A percentile compares a stretch with the other conserved stretches of the same genome.
phyloP scores from a whole-genome alignment of 2,797 vertebrate genomes.

The Diplodus sargus region DNA sequence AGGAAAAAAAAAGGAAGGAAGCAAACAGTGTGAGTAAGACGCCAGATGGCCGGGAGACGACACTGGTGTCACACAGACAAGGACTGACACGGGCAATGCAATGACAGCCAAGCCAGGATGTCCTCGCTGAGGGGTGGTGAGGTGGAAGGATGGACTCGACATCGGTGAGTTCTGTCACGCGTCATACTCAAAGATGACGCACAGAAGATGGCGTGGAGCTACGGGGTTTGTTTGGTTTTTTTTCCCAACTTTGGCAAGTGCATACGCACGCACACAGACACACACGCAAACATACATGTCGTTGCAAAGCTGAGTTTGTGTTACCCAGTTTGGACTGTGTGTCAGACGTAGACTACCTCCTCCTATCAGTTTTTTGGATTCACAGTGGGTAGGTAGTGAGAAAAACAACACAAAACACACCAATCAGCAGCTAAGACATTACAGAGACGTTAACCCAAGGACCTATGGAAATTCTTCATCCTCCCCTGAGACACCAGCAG shows the following conservation, averaged over 20 bases:
- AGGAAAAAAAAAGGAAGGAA: slow-evolving; percentile 43
- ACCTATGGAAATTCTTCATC: slow-evolving; percentile 32
- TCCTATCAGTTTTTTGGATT: slow-evolving; percentile 18
- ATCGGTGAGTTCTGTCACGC: slow-evolving; percentile 50
- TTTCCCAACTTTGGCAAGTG: slow-evolving; percentile 54
- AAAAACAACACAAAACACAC: slow-evolving; percentile 32
- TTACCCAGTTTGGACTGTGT: slow-evolving; percentile 73
- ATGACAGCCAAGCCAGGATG: slow-evolving; percentile 84
- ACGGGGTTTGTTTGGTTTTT: slow-evolving; percentile 1
- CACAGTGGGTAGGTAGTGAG: slow-evolving; percentile 1
- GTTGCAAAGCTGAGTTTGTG: slow-evolving; percentile 65
- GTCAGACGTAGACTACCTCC: slow-evolving; percentile 48
- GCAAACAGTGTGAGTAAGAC: slow-evolving; percentile 42
- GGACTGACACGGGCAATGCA: slow-evolving; percentile 72
- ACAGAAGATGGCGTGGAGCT: slow-evolving; percentile 77
- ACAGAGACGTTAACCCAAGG: slow-evolving; percentile 47
- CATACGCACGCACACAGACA: slow-evolving; percentile 12
- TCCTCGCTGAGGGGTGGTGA: slow-evolving; percentile 72
- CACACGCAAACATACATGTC: slow-evolving; percentile 31
- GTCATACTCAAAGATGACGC: slow-evolving; percentile 51
- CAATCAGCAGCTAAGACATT: slow-evolving; percentile 30
- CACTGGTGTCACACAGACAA: slow-evolving; percentile 51
- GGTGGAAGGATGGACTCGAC: slow-evolving; percentile 64
- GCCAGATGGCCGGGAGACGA: not conserved
- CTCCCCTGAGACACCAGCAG: slow-evolving; percentile 40